A percentile compares a stretch with the other conserved stretches of the same genome.
Conservation (phyloP, 2,797 vertebrate species). For the Gymnocypris eckloni region DNA sequence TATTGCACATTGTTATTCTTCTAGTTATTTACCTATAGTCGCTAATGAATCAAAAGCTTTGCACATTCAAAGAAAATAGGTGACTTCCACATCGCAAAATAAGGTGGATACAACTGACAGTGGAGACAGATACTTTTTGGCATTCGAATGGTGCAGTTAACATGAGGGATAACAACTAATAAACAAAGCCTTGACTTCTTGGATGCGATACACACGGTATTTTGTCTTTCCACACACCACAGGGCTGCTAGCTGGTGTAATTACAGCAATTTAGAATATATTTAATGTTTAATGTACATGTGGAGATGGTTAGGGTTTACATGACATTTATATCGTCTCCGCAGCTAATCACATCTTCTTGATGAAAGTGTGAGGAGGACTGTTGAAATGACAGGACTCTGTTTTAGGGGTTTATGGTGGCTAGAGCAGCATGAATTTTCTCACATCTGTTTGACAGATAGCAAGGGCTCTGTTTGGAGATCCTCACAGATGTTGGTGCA, state of each 20-base stretch:
- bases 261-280: background rate
- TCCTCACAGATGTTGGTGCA: conserved; percentile 69
- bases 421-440: conserved; percentile 59
- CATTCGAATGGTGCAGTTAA: background rate
- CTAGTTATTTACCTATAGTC: no score
- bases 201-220: background rate
- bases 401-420: conserved; percentile 39
- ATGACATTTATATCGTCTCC: background rate
- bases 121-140: background rate
- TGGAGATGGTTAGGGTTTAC: background rate
- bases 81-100: background rate
- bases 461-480: conserved; percentile 70
- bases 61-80: background rate
- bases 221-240: conserved; percentile 3
- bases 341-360: background rate
- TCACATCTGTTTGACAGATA: conserved; percentile 68
- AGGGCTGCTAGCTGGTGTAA: no score
- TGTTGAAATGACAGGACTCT: conserved; percentile 29
- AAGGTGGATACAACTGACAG: background rate
- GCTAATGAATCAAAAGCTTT: background rate
- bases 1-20: background rate
- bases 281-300: background rate
- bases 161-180: background rate
- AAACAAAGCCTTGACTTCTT: background rate
- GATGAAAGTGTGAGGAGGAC: conserved; percentile 15